Percentiles rank a stretch among this genome's conserved stretches.
phyloP scores from a whole-genome alignment of 2,113 vertebrate species.

The Cyprinodon brontotheroides region DNA sequence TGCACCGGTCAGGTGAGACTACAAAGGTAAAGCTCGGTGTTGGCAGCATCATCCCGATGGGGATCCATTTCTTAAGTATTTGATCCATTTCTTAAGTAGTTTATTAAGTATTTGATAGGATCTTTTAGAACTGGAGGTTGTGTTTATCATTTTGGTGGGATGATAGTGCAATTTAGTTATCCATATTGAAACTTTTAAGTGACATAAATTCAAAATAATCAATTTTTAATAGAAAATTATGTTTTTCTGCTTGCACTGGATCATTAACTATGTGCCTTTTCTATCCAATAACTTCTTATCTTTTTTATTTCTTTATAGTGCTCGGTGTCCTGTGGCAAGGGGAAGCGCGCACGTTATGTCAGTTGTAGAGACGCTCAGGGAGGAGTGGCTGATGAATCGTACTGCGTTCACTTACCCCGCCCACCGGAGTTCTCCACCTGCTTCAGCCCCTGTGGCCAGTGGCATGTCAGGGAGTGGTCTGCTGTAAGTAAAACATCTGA shows the following conservation, averaged over 20 bases:
- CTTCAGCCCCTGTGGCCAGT: slow-evolving; percentile 91
- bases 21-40: too few relatives aligned
- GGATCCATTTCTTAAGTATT: too few relatives aligned
- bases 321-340: slow-evolving; percentile 91
- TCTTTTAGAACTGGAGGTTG: not conserved
- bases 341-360: slow-evolving; percentile 89
- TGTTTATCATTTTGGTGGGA: not conserved
- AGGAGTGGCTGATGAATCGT: slow-evolving; percentile 85
- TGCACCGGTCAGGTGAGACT: too few relatives aligned
- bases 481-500: slow-evolving; percentile 81
- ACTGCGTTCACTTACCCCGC: slow-evolving; percentile 84
- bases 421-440: slow-evolving; percentile 86
- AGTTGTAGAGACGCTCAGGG: slow-evolving; percentile 90
- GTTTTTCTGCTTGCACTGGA: not conserved
- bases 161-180: not conserved
- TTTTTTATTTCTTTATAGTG: slow-evolving; percentile 79
- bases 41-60: too few relatives aligned
- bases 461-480: slow-evolving; percentile 91
- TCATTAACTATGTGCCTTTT: not conserved
- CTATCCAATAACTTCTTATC: not conserved
- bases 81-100: too few relatives aligned
- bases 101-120: too few relatives aligned
- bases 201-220: not conserved
- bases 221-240: not conserved
- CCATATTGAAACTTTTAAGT: too few relatives aligned